These are phyloP conservation scores for Scytalopus superciliaris DNA, from an alignment of 2,113 vertebrate genomes.

Conservation along the genomic window DNA sequence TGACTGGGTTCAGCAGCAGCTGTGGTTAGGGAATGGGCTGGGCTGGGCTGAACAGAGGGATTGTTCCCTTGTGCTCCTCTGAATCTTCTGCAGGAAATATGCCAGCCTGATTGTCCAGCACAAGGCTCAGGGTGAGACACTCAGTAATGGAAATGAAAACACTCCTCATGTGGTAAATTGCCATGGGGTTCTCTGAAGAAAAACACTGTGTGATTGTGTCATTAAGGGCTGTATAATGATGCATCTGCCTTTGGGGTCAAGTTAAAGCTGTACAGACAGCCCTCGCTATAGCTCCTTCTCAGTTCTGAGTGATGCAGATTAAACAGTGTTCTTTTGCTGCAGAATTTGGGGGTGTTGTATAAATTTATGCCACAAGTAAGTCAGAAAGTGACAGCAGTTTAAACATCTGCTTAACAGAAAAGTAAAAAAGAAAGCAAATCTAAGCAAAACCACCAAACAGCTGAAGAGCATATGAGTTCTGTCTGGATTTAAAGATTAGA, in stretches of 20 bases:
- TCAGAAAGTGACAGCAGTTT: neutral
- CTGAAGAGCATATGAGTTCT: neutral
- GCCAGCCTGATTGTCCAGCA: neutral
- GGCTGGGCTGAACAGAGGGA: neutral
- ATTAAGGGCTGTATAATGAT: neutral
- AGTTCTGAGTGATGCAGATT: neutral
- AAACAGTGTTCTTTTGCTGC: neutral
- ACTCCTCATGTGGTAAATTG: neutral
- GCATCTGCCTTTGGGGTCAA: neutral
- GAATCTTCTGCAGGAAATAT: neutral
- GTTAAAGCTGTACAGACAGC: neutral
- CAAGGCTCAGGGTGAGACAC: neutral
- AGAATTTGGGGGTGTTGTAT: neutral
- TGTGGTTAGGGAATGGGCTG: neutral
- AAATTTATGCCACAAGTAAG: neutral
- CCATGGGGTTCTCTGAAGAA: neutral
- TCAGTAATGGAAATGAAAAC: neutral
- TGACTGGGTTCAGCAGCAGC: neutral
- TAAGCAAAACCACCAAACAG: neutral
- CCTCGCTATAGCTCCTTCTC: neutral
- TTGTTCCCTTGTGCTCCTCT: neutral
- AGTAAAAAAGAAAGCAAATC: neutral
- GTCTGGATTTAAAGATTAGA: neutral
- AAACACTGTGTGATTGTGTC: neutral
- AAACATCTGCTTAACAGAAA: neutral